Evolutionary conservation across 2,888 invertebrate species (phyloP), one percentile per base, ranked within the genome.

Genomic region (Exocentrus adspersus): DNA sequence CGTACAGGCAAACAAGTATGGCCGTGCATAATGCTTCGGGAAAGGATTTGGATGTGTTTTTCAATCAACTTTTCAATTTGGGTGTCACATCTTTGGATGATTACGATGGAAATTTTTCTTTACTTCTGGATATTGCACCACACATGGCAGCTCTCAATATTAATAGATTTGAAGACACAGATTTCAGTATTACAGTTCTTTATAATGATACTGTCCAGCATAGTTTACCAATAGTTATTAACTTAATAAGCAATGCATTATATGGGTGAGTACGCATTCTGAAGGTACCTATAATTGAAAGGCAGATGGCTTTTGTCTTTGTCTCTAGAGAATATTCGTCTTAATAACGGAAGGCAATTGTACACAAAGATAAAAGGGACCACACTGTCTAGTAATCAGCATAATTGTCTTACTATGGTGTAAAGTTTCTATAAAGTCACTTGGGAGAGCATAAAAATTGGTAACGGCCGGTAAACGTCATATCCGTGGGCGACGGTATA

Each of bases 181-280:
- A 85, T 62, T 85, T 87, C 57, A 86, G 86, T 65, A 82, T 90
- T 16, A 87, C 88, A 71, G 84, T 89, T 37, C 86, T 89, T 67
- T 92, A 92, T 81, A 94, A 94, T 78, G 92, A 92, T 77, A 92
- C 93, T 0, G 90, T 88, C 75, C 88, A 91, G 51, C 94, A 94
- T 79, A 90, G 92, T 65, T 83, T 94, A 72, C 93, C 94, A 2
- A 88, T 92, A 64, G 84, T 92, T 41, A 81, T 92, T 48, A 92
- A 92, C 81, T 82, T 91, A 58, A 83, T 92, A 71, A 89, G 88
- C 72, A 92, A 92, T 79, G 87, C 88, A 53, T 84, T 91, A 71
- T 88, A 89, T 78, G 89, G 87, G 91, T 91, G 79, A 84, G 80
- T 66, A 42, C 14, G 5, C 3, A 24, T 24, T 24, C 3, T 24